Percentiles rank a stretch among this genome's conserved stretches.
Evolutionary conservation across 2,113 vertebrate species (phyloP).

Genomic region (Gavialis gangeticus): DNA sequence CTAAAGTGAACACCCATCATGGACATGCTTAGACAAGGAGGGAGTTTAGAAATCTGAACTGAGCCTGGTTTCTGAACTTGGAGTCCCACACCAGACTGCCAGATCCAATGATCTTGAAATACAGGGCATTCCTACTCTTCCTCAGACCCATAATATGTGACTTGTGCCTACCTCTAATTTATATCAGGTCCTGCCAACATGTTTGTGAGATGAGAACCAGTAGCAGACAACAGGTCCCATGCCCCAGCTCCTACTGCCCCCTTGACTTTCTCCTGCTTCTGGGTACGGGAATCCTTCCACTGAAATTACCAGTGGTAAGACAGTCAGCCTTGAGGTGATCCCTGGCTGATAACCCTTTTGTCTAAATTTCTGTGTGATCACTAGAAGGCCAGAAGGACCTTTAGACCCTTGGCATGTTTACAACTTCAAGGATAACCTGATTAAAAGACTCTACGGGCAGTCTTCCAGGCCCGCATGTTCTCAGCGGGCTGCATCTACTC

Average conservation of each 20-base stretch:
- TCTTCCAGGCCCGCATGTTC: background rate
- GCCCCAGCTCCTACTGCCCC: no score
- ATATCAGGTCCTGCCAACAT: background rate
- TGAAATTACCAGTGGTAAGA: no score
- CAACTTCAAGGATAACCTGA: rapidly evolving
- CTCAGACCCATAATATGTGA: background rate
- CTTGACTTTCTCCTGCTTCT: background rate
- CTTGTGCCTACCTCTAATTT: background rate
- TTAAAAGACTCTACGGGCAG: background rate
- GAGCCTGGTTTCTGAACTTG: background rate
- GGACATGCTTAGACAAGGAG: background rate
- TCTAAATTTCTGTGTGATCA: rapidly evolving
- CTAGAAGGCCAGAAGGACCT: background rate
- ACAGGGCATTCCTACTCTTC: background rate
- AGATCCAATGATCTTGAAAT: background rate
- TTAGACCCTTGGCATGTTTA: rapidly evolving
- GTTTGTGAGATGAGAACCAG: no score
- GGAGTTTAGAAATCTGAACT: background rate
- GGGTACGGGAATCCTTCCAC: background rate
- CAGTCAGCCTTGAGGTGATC: background rate
- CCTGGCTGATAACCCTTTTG: background rate
- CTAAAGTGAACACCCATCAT: background rate
- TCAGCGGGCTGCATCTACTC: background rate
- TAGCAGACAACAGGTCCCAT: no score
- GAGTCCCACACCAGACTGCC: background rate